Conservation (phyloP, 2,113 vertebrate species). For the Camarhynchus parvulus region DNA sequence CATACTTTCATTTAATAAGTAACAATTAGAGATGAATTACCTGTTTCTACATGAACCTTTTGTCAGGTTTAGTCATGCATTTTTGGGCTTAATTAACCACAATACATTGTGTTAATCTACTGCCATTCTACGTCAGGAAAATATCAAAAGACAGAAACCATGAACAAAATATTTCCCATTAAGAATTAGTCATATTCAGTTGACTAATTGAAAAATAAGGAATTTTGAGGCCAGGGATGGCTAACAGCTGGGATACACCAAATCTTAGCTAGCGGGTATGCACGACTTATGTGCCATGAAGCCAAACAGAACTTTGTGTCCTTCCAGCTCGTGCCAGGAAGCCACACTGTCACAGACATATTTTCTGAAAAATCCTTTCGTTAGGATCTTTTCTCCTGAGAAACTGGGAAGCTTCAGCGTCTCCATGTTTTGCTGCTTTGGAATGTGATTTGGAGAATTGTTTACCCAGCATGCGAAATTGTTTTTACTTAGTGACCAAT, state of each 20-base stretch:
- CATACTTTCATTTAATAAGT: constrained; percentile 24
- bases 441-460: too few species aligned
- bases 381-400: too few species aligned
- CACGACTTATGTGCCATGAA: accelerated
- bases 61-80: background rate
- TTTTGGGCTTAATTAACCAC: constrained; percentile 42
- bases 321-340: background rate
- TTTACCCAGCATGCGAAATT: too few species aligned
- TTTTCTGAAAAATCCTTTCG: too few species aligned
- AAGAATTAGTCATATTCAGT: background rate
- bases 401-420: too few species aligned
- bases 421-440: too few species aligned
- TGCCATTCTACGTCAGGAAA: background rate
- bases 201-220: background rate
- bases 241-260: background rate
- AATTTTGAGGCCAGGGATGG: background rate
- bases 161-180: background rate
- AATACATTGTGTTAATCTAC: background rate
- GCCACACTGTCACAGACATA: background rate
- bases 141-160: background rate
- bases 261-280: background rate
- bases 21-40: constrained; percentile 24
- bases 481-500: too few species aligned
- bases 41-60: background rate
- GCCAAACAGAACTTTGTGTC: background rate